These are phyloP conservation scores for Dorcus hopei DNA, from an alignment of 2,888 invertebrate species.

Conservation along the genomic window DNA sequence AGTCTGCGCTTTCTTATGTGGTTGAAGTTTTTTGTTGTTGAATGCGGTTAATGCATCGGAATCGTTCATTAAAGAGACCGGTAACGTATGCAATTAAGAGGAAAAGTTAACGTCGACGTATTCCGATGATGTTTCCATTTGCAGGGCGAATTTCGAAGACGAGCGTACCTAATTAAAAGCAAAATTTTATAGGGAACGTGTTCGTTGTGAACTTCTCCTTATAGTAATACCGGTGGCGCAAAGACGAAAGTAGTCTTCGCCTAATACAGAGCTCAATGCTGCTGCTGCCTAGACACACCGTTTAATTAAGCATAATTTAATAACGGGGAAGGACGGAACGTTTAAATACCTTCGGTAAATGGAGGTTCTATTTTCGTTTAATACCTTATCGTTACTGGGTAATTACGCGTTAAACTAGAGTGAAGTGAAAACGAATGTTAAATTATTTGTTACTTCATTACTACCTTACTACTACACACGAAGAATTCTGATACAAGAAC, in stretches of 20 bases:
- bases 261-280: conserved; percentile 31
- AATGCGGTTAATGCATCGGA: background rate
- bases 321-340: conserved; percentile 21
- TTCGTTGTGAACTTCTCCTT: conserved; percentile 25
- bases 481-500: too few relatives aligned
- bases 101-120: background rate
- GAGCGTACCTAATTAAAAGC: conserved; percentile 27
- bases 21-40: background rate
- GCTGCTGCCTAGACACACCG: conserved; percentile 17
- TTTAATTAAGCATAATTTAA: conserved; percentile 28
- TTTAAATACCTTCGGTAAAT: background rate
- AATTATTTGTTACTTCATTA: too few relatives aligned
- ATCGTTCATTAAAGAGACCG: conserved; percentile 2
- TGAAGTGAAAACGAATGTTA: too few relatives aligned
- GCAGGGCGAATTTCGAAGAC: too few relatives aligned
- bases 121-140: background rate
- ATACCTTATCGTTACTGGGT: background rate
- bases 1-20: conserved; percentile 3
- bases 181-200: conserved; percentile 27
- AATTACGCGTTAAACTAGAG: too few relatives aligned
- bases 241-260: conserved; percentile 37
- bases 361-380: background rate
- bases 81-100: conserved; percentile 4
- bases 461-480: too few relatives aligned
- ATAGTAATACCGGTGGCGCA: conserved; percentile 41